Evolutionary conservation across 2,113 vertebrate species (phyloP), one percentile per base, ranked within the genome.

Genomic region (Micronycteris hirsuta): DNA sequence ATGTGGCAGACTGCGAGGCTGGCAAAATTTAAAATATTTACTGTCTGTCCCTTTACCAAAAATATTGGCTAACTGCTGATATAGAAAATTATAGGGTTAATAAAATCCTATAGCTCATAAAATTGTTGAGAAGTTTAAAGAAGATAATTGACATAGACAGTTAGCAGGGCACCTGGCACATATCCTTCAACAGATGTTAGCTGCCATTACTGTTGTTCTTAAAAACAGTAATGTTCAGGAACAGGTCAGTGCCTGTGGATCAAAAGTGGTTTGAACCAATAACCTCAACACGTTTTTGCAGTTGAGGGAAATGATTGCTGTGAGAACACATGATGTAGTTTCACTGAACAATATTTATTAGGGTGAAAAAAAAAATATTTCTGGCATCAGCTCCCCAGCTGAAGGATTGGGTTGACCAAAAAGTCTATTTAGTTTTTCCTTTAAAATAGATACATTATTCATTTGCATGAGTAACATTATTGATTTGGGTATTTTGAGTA

Each of bases 341-440:
- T 96, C 78, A 36, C 38, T 63, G 0, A 47, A 96, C 47, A 71
- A 38, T 77, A 83, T 83, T 97, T 97, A 96, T 97, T 97, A 97
- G 68, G 15, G 36, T 52, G 63, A 93, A 97, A 85, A 91, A 98
- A 98, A 95, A n/a, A 94, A 89, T 97, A 96, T 97, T 97, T 97
- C n/a, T 92, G 45, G 67, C 91, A 45, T 13, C 36, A 94, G 95
- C 97, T 92, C 91, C 97, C 90, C 92, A 97, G 96, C 89, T 98
- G 77, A 86, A 58, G 28, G 85, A 61, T 31, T 28, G 58, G 26
- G 58, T 28, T 61, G 22, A 2, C 58, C 58, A 61, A 61, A 61
- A 61, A 61, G 26, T 61, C 26, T 26, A 4, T 61, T 61, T 61
- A 28, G 24, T 61, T 61, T 61, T 61, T 61, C 31, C 58, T 61